A percentile compares a stretch with the other conserved stretches of the same genome.
These are phyloP conservation scores for Tupaia tana DNA, from an alignment of 2,113 vertebrate genomes.

Conservation along the genomic window DNA sequence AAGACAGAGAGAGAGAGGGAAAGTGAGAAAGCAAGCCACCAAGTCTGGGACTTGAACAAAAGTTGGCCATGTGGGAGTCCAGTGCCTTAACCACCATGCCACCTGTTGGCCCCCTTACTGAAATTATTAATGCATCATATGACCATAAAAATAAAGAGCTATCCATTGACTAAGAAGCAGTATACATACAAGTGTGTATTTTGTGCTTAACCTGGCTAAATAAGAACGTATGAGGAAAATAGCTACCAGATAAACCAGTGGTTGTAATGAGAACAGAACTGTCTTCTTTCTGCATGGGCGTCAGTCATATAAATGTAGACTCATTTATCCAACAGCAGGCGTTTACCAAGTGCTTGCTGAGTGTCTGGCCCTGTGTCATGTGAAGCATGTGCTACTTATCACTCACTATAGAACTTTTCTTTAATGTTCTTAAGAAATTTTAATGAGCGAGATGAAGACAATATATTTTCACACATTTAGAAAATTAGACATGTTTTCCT, in stretches of 20 bases:
- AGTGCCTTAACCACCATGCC: too few relatives aligned
- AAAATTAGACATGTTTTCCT: constrained; percentile 58
- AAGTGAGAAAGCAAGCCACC: too few relatives aligned
- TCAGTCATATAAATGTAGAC: background rate
- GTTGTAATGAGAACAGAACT: background rate
- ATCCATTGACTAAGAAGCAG: constrained; percentile 32
- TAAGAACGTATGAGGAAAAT: background rate
- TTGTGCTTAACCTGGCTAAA: background rate
- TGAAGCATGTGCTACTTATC: background rate
- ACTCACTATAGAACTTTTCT: background rate
- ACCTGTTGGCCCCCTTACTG: background rate
- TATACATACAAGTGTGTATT: background rate
- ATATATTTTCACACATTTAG: constrained; percentile 56
- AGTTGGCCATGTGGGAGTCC: too few relatives aligned
- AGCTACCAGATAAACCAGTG: background rate
- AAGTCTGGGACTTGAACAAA: too few relatives aligned
- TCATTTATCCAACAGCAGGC: background rate
- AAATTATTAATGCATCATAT: constrained; percentile 50
- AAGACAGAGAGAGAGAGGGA: too few relatives aligned
- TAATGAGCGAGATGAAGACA: constrained; percentile 39
- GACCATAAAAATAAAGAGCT: constrained; percentile 58
- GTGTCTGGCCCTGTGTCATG: background rate
- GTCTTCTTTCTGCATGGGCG: background rate
- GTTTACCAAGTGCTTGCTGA: background rate
- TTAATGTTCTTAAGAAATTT: constrained; percentile 21